These are phyloP conservation scores for Liopterus haemorrhoidalis DNA, from an alignment of 2,888 invertebrate species.

Conservation along the genomic window DNA sequence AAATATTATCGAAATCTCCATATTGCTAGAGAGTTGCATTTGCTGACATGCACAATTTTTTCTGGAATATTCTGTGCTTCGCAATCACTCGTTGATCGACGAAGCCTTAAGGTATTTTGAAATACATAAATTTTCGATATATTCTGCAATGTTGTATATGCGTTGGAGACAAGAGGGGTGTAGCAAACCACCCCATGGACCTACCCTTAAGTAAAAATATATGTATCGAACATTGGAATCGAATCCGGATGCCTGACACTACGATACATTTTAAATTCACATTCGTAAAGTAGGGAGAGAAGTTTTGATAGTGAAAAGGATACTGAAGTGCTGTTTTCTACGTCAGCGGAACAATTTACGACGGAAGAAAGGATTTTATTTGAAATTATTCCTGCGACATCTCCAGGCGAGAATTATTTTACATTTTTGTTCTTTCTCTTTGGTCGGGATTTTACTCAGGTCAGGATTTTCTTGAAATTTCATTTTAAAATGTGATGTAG, in stretches of 20 bases:
- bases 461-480: too few relatives aligned
- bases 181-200: conserved; percentile 39
- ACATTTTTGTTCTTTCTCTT: conserved; percentile 17
- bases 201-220: conserved; percentile 48
- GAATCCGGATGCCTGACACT: conserved; percentile 44
- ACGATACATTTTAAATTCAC: conserved; percentile 46
- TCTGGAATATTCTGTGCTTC: too few relatives aligned
- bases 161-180: too few relatives aligned
- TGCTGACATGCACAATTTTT: too few relatives aligned
- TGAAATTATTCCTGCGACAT: conserved; percentile 23
- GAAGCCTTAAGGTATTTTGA: conserved; percentile 44
- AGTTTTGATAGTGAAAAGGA: conserved; percentile 31
- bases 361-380: conserved; percentile 21
- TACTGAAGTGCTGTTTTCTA: conserved; percentile 1
- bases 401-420: conserved; percentile 22
- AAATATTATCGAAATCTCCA: too few relatives aligned
- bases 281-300: conserved; percentile 42
- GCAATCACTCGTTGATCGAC: too few relatives aligned
- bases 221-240: conserved; percentile 47
- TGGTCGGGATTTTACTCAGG: too few relatives aligned
- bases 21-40: too few relatives aligned
- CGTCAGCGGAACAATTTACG: conserved; percentile 21
- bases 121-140: conserved; percentile 46
- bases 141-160: too few relatives aligned
- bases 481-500: too few relatives aligned